Percentiles rank a stretch among this genome's conserved stretches.
Evolutionary conservation across 2,888 invertebrate species (phyloP).

Genomic region (Synergus umbraculus): DNA sequence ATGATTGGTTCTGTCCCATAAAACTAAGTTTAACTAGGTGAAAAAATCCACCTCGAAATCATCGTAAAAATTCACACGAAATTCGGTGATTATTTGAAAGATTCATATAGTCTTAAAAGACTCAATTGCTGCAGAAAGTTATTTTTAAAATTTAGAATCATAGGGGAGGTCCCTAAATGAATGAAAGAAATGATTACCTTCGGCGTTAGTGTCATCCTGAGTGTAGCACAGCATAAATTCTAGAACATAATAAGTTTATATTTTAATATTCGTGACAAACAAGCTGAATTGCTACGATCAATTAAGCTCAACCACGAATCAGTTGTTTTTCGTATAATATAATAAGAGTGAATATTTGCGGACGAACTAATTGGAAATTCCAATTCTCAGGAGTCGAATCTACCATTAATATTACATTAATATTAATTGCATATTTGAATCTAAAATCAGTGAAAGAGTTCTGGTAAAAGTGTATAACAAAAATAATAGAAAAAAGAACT

Average conservation of each 20-base stretch:
- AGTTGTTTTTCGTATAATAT: background rate
- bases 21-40: background rate
- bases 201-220: slow-evolving; percentile 93
- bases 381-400: slow-evolving; percentile 3
- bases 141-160: slow-evolving; percentile 41
- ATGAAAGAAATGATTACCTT: slow-evolving; percentile 83
- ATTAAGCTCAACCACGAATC: slow-evolving; percentile 64
- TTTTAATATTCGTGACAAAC: slow-evolving; percentile 46
- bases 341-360: slow-evolving; percentile 19
- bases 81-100: background rate
- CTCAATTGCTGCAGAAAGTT: slow-evolving; percentile 55
- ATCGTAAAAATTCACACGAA: too few species aligned
- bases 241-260: slow-evolving; percentile 82
- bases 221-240: slow-evolving; percentile 97
- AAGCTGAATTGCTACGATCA: slow-evolving; percentile 60
- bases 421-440: background rate
- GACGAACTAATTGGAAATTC: slow-evolving; percentile 26
- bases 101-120: background rate
- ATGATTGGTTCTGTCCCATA: slow-evolving; percentile 28
- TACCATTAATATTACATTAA: background rate
- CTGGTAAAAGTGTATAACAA: background rate
- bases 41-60: too few species aligned
- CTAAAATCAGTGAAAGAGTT: background rate
- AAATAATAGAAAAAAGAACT: background rate
- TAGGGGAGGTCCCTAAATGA: slow-evolving; percentile 45